Evolutionary conservation across 2,888 invertebrate genomes (phyloP).

Genomic region (Drosophila anomalipes): DNA sequence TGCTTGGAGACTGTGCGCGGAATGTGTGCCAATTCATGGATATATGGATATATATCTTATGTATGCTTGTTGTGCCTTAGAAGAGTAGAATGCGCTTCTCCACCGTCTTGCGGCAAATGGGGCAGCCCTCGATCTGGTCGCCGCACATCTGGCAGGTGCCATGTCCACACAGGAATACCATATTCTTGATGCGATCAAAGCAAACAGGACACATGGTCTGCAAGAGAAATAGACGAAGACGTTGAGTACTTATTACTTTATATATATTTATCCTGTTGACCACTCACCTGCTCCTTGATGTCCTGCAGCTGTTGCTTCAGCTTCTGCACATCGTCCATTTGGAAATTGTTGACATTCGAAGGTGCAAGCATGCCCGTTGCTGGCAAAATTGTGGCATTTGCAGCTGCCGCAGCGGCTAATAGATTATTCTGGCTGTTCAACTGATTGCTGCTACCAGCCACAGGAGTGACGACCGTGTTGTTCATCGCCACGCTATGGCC

Average conservation of each 20-base stretch:
- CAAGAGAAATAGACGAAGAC: constrained; percentile 79
- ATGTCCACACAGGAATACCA: constrained; percentile 99
- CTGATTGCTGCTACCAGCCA: constrained; percentile 76
- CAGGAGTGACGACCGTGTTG: constrained; percentile 82
- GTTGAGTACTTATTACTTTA: neutral
- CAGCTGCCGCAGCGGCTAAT: constrained; percentile 60
- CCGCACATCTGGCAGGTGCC: constrained; percentile 99
- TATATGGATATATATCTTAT: constrained; percentile 11
- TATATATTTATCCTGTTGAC: neutral
- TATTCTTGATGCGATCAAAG: constrained; percentile 98
- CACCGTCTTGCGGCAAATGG: constrained; percentile 98
- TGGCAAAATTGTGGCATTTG: constrained; percentile 57
- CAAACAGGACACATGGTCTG: constrained; percentile 99
- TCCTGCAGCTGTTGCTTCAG: constrained; percentile 97
- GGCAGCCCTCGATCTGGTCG: constrained; percentile 98
- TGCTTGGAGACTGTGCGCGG: constrained; percentile 64
- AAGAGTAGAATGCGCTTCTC: constrained; percentile 98
- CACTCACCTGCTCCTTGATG: constrained; percentile 95
- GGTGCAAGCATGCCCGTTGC: constrained; percentile 73
- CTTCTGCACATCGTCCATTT: constrained; percentile 93
- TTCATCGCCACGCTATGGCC: constrained; percentile 85
- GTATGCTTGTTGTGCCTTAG: constrained; percentile 81
- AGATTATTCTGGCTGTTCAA: constrained; percentile 82
- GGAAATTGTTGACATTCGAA: constrained; percentile 89
- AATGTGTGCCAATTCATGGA: constrained; percentile 53